A percentile compares a stretch with the other conserved stretches of the same genome.
Conservation (phyloP, 2,797 vertebrate genomes). For the Sebastes variabilis region DNA sequence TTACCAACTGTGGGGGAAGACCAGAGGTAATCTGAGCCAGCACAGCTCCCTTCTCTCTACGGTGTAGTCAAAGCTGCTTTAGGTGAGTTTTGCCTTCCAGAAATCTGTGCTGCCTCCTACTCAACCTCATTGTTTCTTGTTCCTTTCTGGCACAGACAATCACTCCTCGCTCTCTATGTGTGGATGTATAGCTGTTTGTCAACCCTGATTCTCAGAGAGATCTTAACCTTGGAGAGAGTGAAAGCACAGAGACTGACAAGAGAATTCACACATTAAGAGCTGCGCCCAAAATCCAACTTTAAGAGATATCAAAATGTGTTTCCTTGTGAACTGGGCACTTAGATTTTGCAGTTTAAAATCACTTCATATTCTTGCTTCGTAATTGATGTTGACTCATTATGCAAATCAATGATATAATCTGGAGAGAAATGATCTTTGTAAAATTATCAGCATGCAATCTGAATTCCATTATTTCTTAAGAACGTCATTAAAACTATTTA, state of each 20-base stretch:
- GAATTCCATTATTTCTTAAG: constrained; percentile 28
- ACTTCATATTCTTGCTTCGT: neutral
- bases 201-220: constrained; percentile 2
- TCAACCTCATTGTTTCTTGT: neutral
- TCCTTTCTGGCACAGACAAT: constrained; percentile 1
- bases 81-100: constrained; percentile 14
- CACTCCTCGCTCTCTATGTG: neutral
- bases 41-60: neutral
- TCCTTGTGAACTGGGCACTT: neutral
- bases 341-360: constrained; percentile 2
- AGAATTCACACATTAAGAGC: neutral
- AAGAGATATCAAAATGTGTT: neutral
- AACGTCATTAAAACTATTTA: constrained; percentile 40
- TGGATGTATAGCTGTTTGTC: constrained; percentile 15
- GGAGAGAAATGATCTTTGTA: constrained; percentile 10
- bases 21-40: neutral
- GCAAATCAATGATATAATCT: constrained; percentile 39
- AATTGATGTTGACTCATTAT: constrained; percentile 39
- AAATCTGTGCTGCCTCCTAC: constrained; percentile 25
- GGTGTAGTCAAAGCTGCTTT: constrained; percentile 4
- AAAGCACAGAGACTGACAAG: neutral
- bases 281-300: neutral
- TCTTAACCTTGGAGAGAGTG: constrained; percentile 41
- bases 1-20: neutral
- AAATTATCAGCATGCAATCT: constrained; percentile 54